Evolutionary conservation across 2,888 invertebrate species (phyloP).

Genomic region (Drosophila kokeensis): DNA sequence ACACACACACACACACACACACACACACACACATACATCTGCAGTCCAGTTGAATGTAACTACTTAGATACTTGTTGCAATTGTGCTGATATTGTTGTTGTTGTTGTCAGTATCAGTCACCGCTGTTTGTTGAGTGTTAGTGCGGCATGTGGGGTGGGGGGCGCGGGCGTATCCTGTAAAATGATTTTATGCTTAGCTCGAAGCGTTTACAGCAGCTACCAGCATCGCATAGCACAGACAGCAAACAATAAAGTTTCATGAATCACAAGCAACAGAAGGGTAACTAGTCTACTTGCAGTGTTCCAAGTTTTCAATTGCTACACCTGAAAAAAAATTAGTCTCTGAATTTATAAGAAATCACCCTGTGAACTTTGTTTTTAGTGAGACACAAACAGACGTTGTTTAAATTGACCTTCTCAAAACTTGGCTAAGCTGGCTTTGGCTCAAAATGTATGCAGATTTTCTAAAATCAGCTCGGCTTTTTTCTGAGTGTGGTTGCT

Average conservation of each 20-base stretch:
- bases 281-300: slow-evolving; percentile 37
- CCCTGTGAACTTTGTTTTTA: neutral
- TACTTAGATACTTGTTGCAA: slow-evolving; percentile 24
- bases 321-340: neutral
- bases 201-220: slow-evolving; percentile 42
- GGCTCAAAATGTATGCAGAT: no score
- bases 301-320: slow-evolving; percentile 14
- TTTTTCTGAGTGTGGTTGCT: slow-evolving; percentile 10
- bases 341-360: no score
- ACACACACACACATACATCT: neutral
- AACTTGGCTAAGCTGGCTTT: neutral
- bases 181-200: slow-evolving; percentile 65
- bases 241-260: slow-evolving; percentile 75
- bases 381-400: no score
- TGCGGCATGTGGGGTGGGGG: neutral
- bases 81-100: slow-evolving; percentile 25
- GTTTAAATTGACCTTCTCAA: neutral
- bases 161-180: slow-evolving; percentile 11
- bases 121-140: slow-evolving; percentile 25
- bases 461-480: neutral
- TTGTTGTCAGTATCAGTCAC: slow-evolving; percentile 53
- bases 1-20: neutral
- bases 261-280: slow-evolving; percentile 60
- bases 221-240: slow-evolving; percentile 36
- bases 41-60: neutral